Conservation (phyloP, 2,113 vertebrate species). For the Lagenorhynchus albirostris region DNA sequence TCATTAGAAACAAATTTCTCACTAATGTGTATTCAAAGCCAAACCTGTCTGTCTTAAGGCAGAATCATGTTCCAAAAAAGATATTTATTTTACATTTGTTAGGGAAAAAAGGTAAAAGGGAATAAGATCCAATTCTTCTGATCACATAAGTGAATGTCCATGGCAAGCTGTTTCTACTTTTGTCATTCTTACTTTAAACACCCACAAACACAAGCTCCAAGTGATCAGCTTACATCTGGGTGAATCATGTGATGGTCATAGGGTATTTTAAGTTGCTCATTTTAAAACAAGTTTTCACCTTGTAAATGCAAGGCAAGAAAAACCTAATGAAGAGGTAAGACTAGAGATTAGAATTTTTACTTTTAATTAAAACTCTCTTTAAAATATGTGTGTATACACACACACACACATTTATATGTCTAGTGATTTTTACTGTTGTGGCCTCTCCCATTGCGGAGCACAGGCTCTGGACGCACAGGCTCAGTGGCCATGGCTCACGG, state of each 20-base stretch:
- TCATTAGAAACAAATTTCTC: not conserved
- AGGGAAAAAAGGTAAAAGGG: not conserved
- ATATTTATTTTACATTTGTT: not conserved
- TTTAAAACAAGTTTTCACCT: constrained; percentile 11
- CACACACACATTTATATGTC: not conserved
- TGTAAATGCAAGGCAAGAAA: constrained; percentile 2
- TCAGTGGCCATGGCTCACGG: too few relatives aligned
- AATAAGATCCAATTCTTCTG: not conserved
- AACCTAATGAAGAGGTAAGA: not conserved
- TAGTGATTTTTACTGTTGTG: not conserved
- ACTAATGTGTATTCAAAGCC: not conserved
- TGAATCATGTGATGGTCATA: not conserved
- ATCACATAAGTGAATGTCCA: not conserved
- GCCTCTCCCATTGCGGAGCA: too few relatives aligned
- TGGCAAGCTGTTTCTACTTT: not conserved
- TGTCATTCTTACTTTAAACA: not conserved
- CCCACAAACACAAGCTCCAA: not conserved
- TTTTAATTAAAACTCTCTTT: not conserved
- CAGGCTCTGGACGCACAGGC: too few relatives aligned
- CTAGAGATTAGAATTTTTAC: not conserved
- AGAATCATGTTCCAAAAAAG: not conserved
- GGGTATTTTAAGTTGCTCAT: not conserved
- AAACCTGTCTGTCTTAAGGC: not conserved
- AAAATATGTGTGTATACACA: not conserved
- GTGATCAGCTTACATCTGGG: not conserved